Evolutionary conservation across 2,888 invertebrate genomes (phyloP).

Genomic region (Lepidocyrtinus sp.): DNA sequence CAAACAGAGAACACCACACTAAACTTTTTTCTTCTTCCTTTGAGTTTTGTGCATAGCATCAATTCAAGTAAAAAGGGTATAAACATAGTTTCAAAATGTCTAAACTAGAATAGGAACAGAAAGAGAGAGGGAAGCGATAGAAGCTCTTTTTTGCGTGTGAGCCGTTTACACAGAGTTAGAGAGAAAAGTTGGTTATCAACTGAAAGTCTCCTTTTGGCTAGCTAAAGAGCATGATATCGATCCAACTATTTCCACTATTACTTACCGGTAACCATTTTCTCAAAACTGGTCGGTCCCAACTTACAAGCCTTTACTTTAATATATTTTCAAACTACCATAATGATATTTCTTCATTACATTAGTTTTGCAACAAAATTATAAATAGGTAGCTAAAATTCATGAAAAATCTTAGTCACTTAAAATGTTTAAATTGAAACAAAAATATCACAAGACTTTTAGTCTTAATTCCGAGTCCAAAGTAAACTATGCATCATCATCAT

Average conservation of each 20-base stretch:
- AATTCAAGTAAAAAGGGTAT: slow-evolving; percentile 32
- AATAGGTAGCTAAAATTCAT: no score
- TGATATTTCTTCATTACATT: no score
- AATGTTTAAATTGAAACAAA: no score
- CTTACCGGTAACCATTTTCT: background rate
- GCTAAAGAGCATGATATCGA: slow-evolving; percentile 53
- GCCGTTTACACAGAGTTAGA: slow-evolving; percentile 57
- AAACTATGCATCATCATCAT: no score
- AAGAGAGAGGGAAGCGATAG: slow-evolving; percentile 31
- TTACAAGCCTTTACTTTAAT: no score
- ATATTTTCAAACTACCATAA: no score
- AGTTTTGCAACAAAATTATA: no score
- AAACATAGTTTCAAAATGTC: slow-evolving; percentile 1
- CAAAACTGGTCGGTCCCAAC: no score
- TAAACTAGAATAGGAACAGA: slow-evolving; percentile 15
- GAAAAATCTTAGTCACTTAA: no score
- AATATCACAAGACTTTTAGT: no score
- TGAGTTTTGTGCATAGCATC: slow-evolving; percentile 34
- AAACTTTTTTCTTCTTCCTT: background rate
- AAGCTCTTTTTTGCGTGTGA: slow-evolving; percentile 19
- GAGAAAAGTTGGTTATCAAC: slow-evolving; percentile 60
- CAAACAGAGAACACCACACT: background rate
- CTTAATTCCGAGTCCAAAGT: no score
- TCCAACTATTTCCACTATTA: slow-evolving; percentile 41
- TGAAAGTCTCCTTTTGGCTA: slow-evolving; percentile 54